Evolutionary conservation across 2,797 vertebrate species (phyloP).

Genomic region (Catamblyrhynchus diadema): DNA sequence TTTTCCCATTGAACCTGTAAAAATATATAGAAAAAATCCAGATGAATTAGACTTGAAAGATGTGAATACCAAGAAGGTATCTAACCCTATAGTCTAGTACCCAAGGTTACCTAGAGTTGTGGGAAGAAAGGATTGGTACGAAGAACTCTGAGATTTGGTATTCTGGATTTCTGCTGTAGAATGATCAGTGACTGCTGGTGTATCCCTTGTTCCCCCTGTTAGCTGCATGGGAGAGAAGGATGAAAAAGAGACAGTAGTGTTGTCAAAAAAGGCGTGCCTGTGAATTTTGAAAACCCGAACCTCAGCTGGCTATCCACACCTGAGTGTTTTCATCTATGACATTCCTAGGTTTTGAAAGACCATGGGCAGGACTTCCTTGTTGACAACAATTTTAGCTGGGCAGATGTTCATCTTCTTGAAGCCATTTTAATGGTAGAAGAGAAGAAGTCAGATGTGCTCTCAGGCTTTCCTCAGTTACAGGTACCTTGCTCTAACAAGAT

Average conservation of each 20-base stretch:
- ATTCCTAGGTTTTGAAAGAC: constrained; percentile 73
- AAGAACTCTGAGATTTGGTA: not conserved
- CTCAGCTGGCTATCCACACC: not conserved
- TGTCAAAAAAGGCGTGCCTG: not conserved
- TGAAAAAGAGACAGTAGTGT: not conserved
- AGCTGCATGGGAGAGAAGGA: not conserved
- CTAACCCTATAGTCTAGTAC: not conserved
- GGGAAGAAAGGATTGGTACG: not conserved
- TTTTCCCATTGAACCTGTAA: not conserved
- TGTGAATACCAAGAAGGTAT: not conserved
- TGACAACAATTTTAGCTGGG: constrained; percentile 82
- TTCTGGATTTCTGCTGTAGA: not conserved
- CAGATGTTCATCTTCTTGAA: constrained; percentile 86
- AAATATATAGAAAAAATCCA: not conserved
- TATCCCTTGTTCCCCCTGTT: not conserved
- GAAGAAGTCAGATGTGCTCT: constrained; percentile 76
- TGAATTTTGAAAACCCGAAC: not conserved
- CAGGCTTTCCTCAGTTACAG: constrained; percentile 80
- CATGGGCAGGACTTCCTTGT: constrained; percentile 79
- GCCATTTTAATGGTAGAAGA: constrained; percentile 89
- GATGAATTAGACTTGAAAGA: not conserved
- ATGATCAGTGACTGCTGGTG: not conserved
- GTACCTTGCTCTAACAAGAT: constrained; percentile 56
- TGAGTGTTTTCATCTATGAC: not conserved
- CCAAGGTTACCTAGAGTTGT: not conserved